These are phyloP conservation scores for Phocoena phocoena DNA, from an alignment of 2,113 vertebrate genomes.

Conservation along the genomic window DNA sequence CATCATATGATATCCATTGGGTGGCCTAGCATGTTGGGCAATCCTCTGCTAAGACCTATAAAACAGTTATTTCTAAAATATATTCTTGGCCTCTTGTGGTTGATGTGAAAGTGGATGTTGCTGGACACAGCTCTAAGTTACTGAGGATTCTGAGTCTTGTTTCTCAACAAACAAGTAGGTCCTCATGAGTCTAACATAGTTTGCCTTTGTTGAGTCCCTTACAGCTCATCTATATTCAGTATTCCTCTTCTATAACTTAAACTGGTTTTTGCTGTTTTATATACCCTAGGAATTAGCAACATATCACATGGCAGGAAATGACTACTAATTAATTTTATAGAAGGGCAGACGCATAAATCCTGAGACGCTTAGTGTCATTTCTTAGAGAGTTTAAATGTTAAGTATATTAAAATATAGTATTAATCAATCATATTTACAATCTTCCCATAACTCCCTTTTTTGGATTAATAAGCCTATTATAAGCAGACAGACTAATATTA, in stretches of 20 bases:
- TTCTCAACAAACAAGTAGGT: neutral
- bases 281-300: neutral
- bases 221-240: neutral
- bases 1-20: neutral
- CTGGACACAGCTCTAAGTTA: neutral
- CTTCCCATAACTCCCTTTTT: neutral
- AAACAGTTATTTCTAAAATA: neutral
- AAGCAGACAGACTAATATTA: neutral
- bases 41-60: neutral
- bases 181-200: neutral
- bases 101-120: neutral
- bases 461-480: neutral
- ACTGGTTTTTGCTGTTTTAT: neutral
- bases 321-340: constrained; percentile 17
- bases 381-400: constrained; percentile 29
- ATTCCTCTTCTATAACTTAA: neutral
- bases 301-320: neutral
- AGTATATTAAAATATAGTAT: neutral
- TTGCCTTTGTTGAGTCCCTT: constrained; percentile 25
- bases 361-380: neutral
- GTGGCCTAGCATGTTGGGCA: neutral
- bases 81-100: neutral
- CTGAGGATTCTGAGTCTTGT: neutral
- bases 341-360: neutral
- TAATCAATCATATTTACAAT: neutral